Percentiles rank a stretch among this genome's conserved stretches.
phyloP scores from a whole-genome alignment of 1,140 invertebrate species.

The Tachypleus tridentatus region DNA sequence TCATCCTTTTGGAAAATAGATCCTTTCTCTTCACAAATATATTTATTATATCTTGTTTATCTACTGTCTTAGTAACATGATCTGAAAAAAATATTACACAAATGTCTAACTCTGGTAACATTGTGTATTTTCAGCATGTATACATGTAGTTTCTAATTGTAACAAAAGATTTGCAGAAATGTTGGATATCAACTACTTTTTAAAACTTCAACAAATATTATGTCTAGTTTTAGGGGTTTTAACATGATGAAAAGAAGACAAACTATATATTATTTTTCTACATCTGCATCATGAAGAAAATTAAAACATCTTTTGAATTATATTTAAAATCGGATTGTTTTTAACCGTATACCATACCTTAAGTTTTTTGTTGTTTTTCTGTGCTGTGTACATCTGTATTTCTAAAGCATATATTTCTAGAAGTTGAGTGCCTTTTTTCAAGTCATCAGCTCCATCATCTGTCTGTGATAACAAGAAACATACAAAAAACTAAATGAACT shows the following conservation, averaged over 20 bases:
- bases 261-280: not conserved
- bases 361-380: slow-evolving; percentile 99
- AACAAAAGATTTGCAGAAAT: too few relatives aligned
- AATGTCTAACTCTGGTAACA: too few relatives aligned
- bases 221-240: not conserved
- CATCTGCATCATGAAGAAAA: not conserved
- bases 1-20: too few relatives aligned
- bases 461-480: slow-evolving; percentile 48
- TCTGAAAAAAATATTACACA: too few relatives aligned
- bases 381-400: slow-evolving; percentile 99
- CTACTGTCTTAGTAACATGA: too few relatives aligned
- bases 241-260: slow-evolving; percentile 2
- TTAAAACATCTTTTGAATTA: not conserved
- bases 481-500: too few relatives aligned
- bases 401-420: slow-evolving; percentile 98
- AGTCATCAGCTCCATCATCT: slow-evolving; percentile 97
- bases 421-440: slow-evolving; percentile 97
- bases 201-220: too few relatives aligned
- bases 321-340: not conserved
- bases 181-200: too few relatives aligned
- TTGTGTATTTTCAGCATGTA: too few relatives aligned
- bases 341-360: slow-evolving; percentile 42
- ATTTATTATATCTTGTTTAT: too few relatives aligned
- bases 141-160: too few relatives aligned
- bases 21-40: too few relatives aligned